Conservation (phyloP, 2,797 vertebrate species). For the Gallinago solitaria region DNA sequence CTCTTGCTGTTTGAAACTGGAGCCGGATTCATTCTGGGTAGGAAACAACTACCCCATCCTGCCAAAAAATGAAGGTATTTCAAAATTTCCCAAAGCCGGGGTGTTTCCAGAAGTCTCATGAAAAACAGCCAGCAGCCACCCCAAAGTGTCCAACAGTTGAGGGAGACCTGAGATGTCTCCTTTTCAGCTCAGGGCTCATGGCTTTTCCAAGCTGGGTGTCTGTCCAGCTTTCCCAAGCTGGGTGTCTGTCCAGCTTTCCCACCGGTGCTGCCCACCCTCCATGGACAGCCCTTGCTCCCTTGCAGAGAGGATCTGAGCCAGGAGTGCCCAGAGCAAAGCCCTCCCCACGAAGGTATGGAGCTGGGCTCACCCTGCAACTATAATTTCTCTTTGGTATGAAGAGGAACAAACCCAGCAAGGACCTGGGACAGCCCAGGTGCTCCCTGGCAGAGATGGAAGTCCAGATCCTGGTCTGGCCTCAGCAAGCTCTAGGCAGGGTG, state of each 20-base stretch:
- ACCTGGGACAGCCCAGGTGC: background rate
- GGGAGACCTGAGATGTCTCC: background rate
- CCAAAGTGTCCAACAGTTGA: background rate
- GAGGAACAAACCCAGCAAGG: background rate
- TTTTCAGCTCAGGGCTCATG: background rate
- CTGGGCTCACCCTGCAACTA: background rate
- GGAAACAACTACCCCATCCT: constrained; percentile 36
- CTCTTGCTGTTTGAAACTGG: constrained; percentile 25
- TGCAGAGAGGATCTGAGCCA: background rate
- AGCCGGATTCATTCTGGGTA: constrained; percentile 16
- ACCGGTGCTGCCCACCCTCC: background rate
- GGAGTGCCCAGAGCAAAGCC: background rate
- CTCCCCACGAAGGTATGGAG: background rate
- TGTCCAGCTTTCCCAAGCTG: too few relatives aligned
- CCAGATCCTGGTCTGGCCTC: background rate
- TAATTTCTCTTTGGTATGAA: background rate
- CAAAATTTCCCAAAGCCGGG: constrained; percentile 29
- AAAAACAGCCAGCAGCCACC: constrained; percentile 40
- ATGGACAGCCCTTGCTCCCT: background rate
- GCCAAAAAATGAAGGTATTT: constrained; percentile 61
- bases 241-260: background rate
- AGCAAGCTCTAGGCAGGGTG: background rate
- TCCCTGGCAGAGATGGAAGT: background rate
- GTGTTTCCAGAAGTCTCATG: constrained; percentile 49
- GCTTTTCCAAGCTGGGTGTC: background rate